Base-by-base conservation (phyloP, 2,888 invertebrate species). In the Carterocephalus palaemon region DNA sequence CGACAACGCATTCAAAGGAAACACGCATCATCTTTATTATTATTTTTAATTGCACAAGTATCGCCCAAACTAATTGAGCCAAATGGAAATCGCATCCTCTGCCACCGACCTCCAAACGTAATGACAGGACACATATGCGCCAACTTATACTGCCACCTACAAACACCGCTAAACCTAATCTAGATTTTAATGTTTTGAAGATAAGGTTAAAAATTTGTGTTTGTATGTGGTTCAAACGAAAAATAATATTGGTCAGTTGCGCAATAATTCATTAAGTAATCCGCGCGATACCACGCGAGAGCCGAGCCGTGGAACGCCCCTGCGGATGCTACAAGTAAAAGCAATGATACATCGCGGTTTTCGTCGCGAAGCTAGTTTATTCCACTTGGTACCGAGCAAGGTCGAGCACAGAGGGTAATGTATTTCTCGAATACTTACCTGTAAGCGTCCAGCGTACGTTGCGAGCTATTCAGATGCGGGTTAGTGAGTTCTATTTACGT, bases 281-380 rank as follows among this genome's bases (percentile, higher is more conserved):
- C 60, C 57, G 54, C 51, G 52, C 40, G 52, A 47, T 50, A 54
- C 53, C 54, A 60, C 66, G 70, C 70, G 63, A 65, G 70, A 75
- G 66, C 64, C 62, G 70, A 62, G 64, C 64, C 67, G 74, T 67
- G 70, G 57, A 75, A 71, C 71, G 70, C 72, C 72, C 61, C 72
- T 75, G 69, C 78, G 77, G 78, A 79, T 71, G 76, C 69, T 70
- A 69, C 70, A 71, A 73, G 75, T 75, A 78, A 77, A 79, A 74
- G 75, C 78, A 78, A 75, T 78, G 79, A 80, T 80, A 81, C 76
- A 71, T 70, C 70, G 77, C 67, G 71, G 66, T 67, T 75, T 76
- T 77, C 70, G 78, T 77, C 80, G 78, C 76, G 64, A 62, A 49
- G 49, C 51, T 55, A 64, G 7, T 64, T 19, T 47, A 46, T 62